Evolutionary conservation across 2,888 invertebrate species (phyloP).

Genomic region (Drosophila stalkeri): DNA sequence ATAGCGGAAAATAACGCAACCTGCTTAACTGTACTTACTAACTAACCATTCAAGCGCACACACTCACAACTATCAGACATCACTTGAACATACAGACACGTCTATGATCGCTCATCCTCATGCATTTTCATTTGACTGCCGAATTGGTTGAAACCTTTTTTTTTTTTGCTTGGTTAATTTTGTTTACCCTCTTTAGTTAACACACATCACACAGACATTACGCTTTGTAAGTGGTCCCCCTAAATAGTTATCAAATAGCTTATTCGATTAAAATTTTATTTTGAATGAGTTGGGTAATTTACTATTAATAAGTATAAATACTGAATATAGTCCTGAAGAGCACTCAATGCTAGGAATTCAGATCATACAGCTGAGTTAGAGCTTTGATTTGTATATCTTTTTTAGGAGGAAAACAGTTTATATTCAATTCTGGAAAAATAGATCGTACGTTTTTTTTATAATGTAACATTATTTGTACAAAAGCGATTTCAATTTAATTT

Average conservation of each 20-base stretch:
- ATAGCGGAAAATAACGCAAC: conserved; percentile 38
- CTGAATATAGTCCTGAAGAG: too few relatives aligned
- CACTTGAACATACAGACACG: conserved; percentile 16
- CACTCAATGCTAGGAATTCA: too few relatives aligned
- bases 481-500: too few relatives aligned
- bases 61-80: conserved; percentile 12
- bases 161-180: conserved; percentile 25
- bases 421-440: too few relatives aligned
- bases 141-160: conserved; percentile 24
- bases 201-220: conserved; percentile 11
- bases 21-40: conserved; percentile 48
- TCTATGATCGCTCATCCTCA: conserved; percentile 61
- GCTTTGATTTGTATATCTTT: too few relatives aligned
- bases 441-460: too few relatives aligned
- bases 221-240: neutral
- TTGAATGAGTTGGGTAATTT: neutral
- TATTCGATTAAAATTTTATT: neutral
- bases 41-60: conserved; percentile 19
- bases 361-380: too few relatives aligned
- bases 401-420: too few relatives aligned
- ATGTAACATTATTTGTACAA: too few relatives aligned
- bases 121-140: conserved; percentile 41
- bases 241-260: neutral
- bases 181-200: conserved; percentile 1
- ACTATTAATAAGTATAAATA: neutral